Base-by-base conservation (phyloP, 2,888 invertebrate species). In the Alcis repandata region DNA sequence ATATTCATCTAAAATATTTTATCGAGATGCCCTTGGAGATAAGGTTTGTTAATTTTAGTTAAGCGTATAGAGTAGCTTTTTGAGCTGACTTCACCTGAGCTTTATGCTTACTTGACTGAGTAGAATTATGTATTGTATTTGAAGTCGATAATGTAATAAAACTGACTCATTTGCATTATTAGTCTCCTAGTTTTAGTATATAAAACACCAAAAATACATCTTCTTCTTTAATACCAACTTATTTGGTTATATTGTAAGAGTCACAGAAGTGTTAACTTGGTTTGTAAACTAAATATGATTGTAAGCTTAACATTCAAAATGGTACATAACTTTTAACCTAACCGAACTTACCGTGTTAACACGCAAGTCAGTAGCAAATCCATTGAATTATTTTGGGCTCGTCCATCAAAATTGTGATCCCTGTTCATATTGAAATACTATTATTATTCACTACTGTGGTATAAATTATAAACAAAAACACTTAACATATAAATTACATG, bases 1-100 rank as follows among this genome's bases (percentile, higher is more conserved):
- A 52, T 53, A 22, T 15, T 15, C n/a, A 53, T 41, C 20, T 41
- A 40, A 53, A 53, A 49, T 49, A 49, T 41, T 33, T 27, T 22
- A 15, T 17, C 1, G 10, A 15, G 40, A 41, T 53, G 22, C n/a
- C 53, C n/a, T 40, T 53, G 22, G 6, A n/a, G 40, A 53, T 53
- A 40, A 27, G 8, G 15, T 36, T 51, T 8, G 13, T 33, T 33
- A 33, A 22, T 9, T n/a, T 27, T 49, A 22, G n/a, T 27, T 32
- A 19, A 49, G 11, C 17, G 17, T 9, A 15, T 3, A 27, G 9
- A n/a, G 9, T 51, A 51, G 7, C 13, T 38, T 20, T 51, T 36
- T 36, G 15, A 36, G 1, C 19, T 36, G 51, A n/a, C 20, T 36
- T 19, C 13, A 19, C 20, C 2, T 13, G 11, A 17, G 11, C 1